Evolutionary conservation across 2,797 vertebrate genomes (phyloP).

Genomic region (Enteromius fasciolatus): DNA sequence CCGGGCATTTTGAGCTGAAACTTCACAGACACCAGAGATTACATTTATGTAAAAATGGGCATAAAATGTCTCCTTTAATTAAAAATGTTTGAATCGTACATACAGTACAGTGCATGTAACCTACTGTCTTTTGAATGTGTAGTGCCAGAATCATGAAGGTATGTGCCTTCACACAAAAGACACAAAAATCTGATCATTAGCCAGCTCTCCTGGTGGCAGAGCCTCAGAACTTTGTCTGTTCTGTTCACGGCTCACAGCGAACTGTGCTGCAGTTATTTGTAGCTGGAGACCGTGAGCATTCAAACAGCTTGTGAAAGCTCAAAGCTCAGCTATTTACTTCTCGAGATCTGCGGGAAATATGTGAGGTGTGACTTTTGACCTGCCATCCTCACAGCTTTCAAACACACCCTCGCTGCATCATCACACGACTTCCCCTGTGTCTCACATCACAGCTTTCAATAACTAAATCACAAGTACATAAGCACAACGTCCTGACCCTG

Average conservation of each 20-base stretch:
- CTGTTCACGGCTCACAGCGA: background rate
- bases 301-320: conserved; percentile 34
- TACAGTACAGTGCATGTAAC: too few relatives aligned
- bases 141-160: background rate
- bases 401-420: conserved; percentile 14
- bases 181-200: conserved; percentile 55
- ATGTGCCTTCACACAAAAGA: too few relatives aligned
- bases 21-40: too few relatives aligned
- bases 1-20: too few relatives aligned
- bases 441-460: conserved; percentile 43
- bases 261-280: conserved; percentile 26
- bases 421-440: conserved; percentile 1
- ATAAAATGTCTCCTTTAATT: too few relatives aligned
- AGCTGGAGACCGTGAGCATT: conserved; percentile 5
- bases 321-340: conserved; percentile 21
- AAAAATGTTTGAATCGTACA: too few relatives aligned
- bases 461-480: conserved; percentile 46
- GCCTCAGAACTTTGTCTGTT: conserved; percentile 41
- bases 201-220: conserved; percentile 26
- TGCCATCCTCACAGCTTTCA: conserved; percentile 12
- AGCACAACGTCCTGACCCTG: conserved; percentile 15
- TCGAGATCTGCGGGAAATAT: conserved; percentile 22
- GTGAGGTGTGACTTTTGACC: conserved; percentile 41
- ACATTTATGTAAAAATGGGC: too few relatives aligned
- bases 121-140: background rate